Evolutionary conservation across 2,113 vertebrate species (phyloP).

Genomic region (Corythoichthys haematopterus): DNA sequence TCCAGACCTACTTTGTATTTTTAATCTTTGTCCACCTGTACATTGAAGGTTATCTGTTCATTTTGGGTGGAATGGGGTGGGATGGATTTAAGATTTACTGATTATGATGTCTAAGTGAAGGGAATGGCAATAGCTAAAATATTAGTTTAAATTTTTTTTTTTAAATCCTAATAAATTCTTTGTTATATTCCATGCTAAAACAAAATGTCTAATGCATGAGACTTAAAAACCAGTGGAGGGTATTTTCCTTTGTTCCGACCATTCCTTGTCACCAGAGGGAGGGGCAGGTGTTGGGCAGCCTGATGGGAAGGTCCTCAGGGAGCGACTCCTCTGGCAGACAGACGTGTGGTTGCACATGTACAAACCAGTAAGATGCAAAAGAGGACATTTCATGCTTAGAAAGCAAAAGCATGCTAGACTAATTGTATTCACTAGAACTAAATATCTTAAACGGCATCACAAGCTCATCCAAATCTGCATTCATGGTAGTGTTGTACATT

Average conservation of each 20-base stretch:
- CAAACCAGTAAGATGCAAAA: constrained; percentile 8
- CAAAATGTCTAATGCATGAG: constrained; percentile 16
- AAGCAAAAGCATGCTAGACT: background rate
- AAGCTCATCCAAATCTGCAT: background rate
- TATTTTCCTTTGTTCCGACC: constrained; percentile 44
- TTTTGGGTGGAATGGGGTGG: constrained; percentile 10
- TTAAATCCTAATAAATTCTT: background rate
- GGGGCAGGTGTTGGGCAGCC: constrained; percentile 22
- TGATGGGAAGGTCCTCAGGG: constrained; percentile 40
- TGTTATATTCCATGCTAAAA: background rate
- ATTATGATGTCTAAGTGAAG: background rate
- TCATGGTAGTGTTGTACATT: background rate
- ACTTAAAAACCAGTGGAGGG: constrained; percentile 11
- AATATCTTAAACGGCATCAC: background rate
- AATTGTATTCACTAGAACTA: background rate
- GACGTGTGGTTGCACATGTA: background rate
- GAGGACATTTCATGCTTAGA: constrained; percentile 8
- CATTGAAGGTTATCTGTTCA: constrained; percentile 23
- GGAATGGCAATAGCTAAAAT: background rate
- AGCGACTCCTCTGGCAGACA: constrained; percentile 19
- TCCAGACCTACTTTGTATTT: constrained; percentile 18
- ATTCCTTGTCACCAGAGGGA: constrained; percentile 26
- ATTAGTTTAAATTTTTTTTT: background rate
- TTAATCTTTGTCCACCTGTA: constrained; percentile 5
- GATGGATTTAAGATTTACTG: constrained; percentile 17